Conservation (phyloP, 2,113 vertebrate genomes). For the Leucoraja erinaceus region DNA sequence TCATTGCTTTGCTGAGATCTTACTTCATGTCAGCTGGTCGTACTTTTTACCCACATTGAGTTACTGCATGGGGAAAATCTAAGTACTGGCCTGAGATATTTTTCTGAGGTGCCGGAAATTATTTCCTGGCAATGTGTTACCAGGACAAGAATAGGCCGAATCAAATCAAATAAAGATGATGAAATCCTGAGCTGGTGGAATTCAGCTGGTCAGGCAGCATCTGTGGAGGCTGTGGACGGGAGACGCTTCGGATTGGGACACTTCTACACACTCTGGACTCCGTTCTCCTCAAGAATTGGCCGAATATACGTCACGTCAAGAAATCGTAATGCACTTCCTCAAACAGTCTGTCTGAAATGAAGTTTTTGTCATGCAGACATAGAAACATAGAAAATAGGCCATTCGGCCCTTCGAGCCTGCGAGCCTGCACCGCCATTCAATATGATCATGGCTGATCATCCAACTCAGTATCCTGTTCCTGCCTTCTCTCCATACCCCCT, state of each 20-base stretch:
- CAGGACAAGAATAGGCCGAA: not conserved
- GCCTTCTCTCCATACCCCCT: too few species aligned
- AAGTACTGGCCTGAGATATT: not conserved
- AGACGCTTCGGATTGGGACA: too few species aligned
- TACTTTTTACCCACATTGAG: not conserved
- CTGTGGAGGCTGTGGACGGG: too few species aligned
- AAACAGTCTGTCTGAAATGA: not conserved
- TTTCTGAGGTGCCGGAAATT: not conserved
- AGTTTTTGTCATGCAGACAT: not conserved
- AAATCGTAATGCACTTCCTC: not conserved
- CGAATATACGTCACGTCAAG: not conserved
- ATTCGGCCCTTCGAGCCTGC: too few species aligned
- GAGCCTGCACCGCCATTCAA: too few species aligned
- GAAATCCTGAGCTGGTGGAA: too few species aligned
- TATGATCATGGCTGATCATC: too few species aligned
- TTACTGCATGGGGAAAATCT: not conserved
- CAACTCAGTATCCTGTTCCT: too few species aligned
- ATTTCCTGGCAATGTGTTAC: not conserved
- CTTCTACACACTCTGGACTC: too few species aligned
- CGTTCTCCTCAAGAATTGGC: not conserved
- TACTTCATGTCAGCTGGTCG: not conserved
- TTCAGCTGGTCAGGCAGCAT: too few species aligned
- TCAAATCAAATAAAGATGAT: too few species aligned
- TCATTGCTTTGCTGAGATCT: not conserved
- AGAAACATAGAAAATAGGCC: too few species aligned